Evolutionary conservation across 1,140 invertebrate genomes (phyloP), one percentile per base, ranked within the genome.

Genomic region (Halesus radiatus): DNA sequence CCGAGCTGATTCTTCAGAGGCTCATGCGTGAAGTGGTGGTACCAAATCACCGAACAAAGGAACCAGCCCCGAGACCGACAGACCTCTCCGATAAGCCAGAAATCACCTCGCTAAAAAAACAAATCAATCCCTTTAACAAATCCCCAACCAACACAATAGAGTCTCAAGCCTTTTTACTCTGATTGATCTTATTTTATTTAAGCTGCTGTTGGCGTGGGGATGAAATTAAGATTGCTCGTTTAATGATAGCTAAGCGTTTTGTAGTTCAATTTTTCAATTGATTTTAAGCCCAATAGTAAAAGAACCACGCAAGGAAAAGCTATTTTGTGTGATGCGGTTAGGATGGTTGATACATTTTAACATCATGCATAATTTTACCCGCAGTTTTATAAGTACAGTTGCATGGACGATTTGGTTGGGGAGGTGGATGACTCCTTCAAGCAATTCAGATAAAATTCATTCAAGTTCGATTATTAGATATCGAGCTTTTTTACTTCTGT

Each of bases 21-120:
- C 20, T 60, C 56, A 60, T 60, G 56, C 56, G 56, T 60, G 56
- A 60, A 60, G 56, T 60, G 23, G 56, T 23, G 56, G 56, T 20
- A 60, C 37, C 56, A 60, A 20, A 60, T 23, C 20, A 60, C 23
- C 23, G 56, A 60, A 60, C 56, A 60, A 60, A 60, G 56, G 23
- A 60, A 60, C 23, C 56, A 23, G 23, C 23, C 20, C 56, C 10
- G 4, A 4, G 56, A 3, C 18, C 16, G 8, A 7, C 56, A 20
- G 15, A 60, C 20, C 10, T 13, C 10, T 13, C 10, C 2, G 23
- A 60, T 7, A 60, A 60, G 23, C 6, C 56, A 13, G 16, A 3
- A 22, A 20, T 3, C 7, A 60, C 3, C 56, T 23, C 3, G 20
- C 7, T 16, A 60, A 60, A 60, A 18, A 18, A 20, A 22, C 10